Base-by-base conservation (phyloP, 2,113 vertebrate genomes). In the Prunella himalayana region DNA sequence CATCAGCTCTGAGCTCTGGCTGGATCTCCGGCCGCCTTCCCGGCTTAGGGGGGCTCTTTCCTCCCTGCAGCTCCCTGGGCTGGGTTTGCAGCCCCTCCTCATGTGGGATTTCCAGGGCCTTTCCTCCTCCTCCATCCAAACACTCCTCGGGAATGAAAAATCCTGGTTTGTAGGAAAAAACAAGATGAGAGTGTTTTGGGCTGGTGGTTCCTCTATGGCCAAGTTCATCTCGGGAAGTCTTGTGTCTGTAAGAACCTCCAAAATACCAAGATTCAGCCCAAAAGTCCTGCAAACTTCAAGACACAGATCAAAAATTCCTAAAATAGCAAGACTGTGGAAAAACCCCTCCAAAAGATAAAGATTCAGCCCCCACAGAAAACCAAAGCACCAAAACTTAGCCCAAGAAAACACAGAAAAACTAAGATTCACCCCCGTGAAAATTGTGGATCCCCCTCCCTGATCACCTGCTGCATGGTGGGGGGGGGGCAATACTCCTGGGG, bases 401-500 rank as follows among this genome's bases (percentile, higher is more conserved):
- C 23, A 59, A 17, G 16, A 59, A 59, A 47, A 47, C 21, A 5
- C 45, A 47, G 57, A 59, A 59, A 37, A 24, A 25, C n/a, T n/a
- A 17, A 59, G n/a, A 37, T 25, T 23, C 6, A 23, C 22, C 47
- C 47, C 47, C 5, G 12, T 11, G 15, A 37, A 59, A 59, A 59
- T 11, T 2, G 7, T 35, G 23, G n/a, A 24, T 35, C n/a, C n/a
- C 9, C 22, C 23, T 16, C 15, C 56, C 22, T 1, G 3, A 7
- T 35, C 33, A 59, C 33, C 33, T 23, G 33, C 14, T 35, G 33
- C 14, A 23, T 24, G n/a, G n/a, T n/a, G n/a, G 50, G 10, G 57
- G 35, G 11, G 25, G 11, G 16, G 35, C 24, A 39, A 37, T 4
- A 7, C 15, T 37, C 11, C 24, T 27, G 11, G 16, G 24, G 59